A percentile compares a stretch with the other conserved stretches of the same genome.
phyloP scores from a whole-genome alignment of 2,888 invertebrate species.

The Rotaria magnacalcarata region DNA sequence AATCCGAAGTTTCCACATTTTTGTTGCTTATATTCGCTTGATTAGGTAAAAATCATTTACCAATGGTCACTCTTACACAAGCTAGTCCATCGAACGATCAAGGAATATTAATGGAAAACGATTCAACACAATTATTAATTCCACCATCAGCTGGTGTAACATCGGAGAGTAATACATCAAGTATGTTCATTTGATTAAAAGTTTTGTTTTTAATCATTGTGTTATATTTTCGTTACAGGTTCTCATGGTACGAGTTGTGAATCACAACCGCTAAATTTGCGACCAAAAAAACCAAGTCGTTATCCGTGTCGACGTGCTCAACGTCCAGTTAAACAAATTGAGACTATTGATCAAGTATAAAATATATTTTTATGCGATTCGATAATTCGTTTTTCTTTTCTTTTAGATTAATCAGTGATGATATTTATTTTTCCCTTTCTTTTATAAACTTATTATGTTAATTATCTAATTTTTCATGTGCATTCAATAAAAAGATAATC shows the following conservation, averaged over 20 bases:
- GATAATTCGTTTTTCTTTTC: not conserved
- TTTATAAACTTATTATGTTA: not conserved
- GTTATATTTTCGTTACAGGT: not conserved
- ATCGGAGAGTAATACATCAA: not conserved
- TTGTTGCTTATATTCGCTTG: no score
- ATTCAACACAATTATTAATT: not conserved
- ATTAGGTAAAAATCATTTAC: not conserved
- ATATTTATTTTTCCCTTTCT: not conserved
- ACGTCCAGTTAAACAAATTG: not conserved
- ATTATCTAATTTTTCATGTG: not conserved
- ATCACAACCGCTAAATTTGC: not conserved
- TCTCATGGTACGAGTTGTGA: not conserved
- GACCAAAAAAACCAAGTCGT: not conserved
- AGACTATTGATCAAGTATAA: not conserved
- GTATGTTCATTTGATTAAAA: not conserved
- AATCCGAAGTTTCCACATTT: no score
- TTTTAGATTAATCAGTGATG: not conserved
- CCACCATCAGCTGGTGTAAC: not conserved
- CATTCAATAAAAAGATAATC: not conserved
- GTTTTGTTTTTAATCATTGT: no score
- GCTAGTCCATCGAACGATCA: not conserved
- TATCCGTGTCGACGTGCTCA: constrained; percentile 17
- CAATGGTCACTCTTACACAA: not conserved
- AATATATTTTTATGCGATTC: not conserved
- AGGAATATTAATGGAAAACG: not conserved